phyloP scores from a whole-genome alignment of 2,797 vertebrate genomes.

The Ceryle rudis region DNA sequence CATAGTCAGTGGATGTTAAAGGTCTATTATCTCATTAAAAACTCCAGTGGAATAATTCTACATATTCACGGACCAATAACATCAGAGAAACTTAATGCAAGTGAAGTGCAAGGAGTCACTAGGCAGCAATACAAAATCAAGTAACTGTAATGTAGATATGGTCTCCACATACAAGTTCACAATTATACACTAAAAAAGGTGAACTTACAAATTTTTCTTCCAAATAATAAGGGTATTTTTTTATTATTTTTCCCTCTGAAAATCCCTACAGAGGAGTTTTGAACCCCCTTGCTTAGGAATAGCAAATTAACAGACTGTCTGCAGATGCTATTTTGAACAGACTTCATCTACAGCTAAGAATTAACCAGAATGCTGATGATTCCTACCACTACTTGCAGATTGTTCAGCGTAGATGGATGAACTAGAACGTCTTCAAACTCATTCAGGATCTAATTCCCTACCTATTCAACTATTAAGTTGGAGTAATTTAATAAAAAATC shows the following conservation, averaged over 20 bases:
- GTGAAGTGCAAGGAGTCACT: background rate
- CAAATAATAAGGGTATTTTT: background rate
- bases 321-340: background rate
- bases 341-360: background rate
- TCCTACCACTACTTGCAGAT: background rate
- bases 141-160: background rate
- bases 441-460: background rate
- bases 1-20: background rate
- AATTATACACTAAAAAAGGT: background rate
- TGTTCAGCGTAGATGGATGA: background rate
- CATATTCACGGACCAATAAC: background rate
- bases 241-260: background rate
- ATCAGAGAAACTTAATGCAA: background rate
- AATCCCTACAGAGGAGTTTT: background rate
- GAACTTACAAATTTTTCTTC: background rate
- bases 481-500: background rate
- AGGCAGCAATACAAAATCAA: background rate
- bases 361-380: background rate
- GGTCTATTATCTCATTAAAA: background rate
- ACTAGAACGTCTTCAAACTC: background rate
- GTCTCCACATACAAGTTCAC: background rate
- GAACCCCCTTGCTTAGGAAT: background rate
- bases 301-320: background rate
- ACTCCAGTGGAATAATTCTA: background rate
- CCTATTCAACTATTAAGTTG: background rate